These are phyloP conservation scores for Xiphophorus hellerii DNA, from an alignment of 2,113 vertebrate species.

Conservation along the genomic window DNA sequence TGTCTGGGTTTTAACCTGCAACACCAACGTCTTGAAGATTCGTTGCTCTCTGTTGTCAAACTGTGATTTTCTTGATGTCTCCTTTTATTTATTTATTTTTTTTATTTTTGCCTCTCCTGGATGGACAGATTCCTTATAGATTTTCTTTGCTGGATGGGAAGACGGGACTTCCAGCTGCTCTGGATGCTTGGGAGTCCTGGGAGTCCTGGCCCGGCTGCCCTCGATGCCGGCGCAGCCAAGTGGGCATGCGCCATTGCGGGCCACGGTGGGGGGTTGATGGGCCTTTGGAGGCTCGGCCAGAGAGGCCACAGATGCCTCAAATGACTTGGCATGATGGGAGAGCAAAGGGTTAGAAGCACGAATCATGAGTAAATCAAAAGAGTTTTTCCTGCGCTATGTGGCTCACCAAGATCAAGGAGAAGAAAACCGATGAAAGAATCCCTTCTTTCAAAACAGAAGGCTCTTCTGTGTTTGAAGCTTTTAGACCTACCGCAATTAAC, in stretches of 20 bases:
- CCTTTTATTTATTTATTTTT: conserved; percentile 3
- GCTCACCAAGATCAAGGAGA: conserved; percentile 38
- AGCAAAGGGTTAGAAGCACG: conserved; percentile 56
- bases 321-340: conserved; percentile 80
- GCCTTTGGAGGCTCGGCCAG: conserved; percentile 70
- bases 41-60: conserved; percentile 45
- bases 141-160: conserved; percentile 67
- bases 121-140: conserved; percentile 73
- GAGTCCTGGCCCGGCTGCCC: conserved; percentile 70
- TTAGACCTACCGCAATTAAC: neutral
- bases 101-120: conserved; percentile 41
- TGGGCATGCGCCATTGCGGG: conserved; percentile 71
- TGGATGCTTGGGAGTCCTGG: conserved; percentile 72
- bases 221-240: conserved; percentile 69
- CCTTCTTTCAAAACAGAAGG: neutral
- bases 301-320: conserved; percentile 81
- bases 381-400: conserved; percentile 48
- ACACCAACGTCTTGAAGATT: conserved; percentile 11
- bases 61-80: conserved; percentile 27
- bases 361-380: conserved; percentile 72
- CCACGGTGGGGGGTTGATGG: conserved; percentile 77
- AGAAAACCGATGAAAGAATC: neutral
- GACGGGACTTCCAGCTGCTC: conserved; percentile 77
- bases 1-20: conserved; percentile 7
- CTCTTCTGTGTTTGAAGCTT: neutral